Evolutionary conservation across 2,888 invertebrate species (phyloP).

Genomic region (Clusia tigrina): DNA sequence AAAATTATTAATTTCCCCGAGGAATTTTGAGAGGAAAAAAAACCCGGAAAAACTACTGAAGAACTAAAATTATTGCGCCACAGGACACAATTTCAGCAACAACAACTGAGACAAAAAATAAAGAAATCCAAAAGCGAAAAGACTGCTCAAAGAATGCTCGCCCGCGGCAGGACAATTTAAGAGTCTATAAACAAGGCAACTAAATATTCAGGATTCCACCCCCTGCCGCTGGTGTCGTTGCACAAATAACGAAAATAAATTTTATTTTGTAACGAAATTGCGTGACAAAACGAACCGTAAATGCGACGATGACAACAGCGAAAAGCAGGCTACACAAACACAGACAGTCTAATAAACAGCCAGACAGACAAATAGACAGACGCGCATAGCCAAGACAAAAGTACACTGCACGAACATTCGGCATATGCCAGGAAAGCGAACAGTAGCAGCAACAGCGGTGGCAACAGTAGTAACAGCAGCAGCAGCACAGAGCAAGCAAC

Average conservation of each 20-base stretch:
- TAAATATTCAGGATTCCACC: slow-evolving; percentile 17
- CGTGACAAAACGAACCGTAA: slow-evolving; percentile 47
- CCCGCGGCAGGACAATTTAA: slow-evolving; percentile 49
- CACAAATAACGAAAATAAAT: slow-evolving; percentile 36
- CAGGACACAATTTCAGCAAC: slow-evolving; percentile 43
- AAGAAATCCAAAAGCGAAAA: not conserved
- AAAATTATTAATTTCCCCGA: slow-evolving; percentile 52
- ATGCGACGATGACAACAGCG: slow-evolving; percentile 37
- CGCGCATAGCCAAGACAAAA: not conserved
- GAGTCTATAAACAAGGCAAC: slow-evolving; percentile 48
- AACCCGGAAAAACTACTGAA: slow-evolving; percentile 12
- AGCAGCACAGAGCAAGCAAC: too few species aligned
- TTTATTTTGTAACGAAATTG: slow-evolving; percentile 54
- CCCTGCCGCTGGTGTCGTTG: not conserved
- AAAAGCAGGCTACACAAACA: slow-evolving; percentile 25
- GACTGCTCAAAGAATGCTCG: slow-evolving; percentile 36
- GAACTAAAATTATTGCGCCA: slow-evolving; percentile 42
- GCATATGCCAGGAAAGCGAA: not conserved
- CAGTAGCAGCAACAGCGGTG: not conserved
- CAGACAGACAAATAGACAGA: not conserved
- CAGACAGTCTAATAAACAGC: slow-evolving; percentile 8
- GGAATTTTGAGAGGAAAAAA: slow-evolving; percentile 30
- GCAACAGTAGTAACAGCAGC: not conserved
- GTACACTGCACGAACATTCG: not conserved
- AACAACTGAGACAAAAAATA: not conserved